phyloP scores from a whole-genome alignment of 1,140 invertebrate genomes.

The Diachasma alloeum region DNA sequence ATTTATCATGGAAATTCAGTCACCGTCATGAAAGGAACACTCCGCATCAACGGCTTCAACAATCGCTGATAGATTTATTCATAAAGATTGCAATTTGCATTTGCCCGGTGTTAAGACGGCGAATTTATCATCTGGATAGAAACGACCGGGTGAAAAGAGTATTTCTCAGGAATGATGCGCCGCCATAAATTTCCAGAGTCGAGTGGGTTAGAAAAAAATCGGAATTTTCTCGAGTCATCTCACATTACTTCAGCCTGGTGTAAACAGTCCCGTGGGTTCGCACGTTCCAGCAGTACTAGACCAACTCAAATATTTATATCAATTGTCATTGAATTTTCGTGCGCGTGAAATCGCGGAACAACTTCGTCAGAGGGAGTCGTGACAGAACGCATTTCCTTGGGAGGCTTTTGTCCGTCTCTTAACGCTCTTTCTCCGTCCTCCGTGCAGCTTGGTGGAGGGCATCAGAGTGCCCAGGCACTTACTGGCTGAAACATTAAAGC shows the following conservation, averaged over 20 bases:
- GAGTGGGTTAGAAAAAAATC: neutral
- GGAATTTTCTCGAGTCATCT: neutral
- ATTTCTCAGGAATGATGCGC: neutral
- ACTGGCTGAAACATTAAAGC: constrained; percentile 30
- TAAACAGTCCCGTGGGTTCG: neutral
- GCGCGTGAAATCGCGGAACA: neutral
- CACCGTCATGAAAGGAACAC: neutral
- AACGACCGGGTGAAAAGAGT: neutral
- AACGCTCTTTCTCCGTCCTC: neutral
- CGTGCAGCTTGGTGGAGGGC: neutral
- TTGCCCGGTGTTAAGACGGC: neutral
- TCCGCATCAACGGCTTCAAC: neutral
- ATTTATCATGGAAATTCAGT: neutral
- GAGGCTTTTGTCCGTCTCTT: neutral
- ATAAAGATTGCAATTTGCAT: constrained; percentile 18
- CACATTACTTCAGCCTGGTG: neutral
- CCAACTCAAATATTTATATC: neutral
- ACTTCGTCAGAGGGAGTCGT: neutral
- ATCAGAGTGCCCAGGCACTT: constrained; percentile 23
- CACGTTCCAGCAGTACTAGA: neutral
- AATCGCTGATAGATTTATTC: constrained; percentile 7
- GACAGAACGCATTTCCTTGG: neutral
- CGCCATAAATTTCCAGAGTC: neutral
- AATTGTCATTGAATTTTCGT: neutral
- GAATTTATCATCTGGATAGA: neutral